phyloP scores from a whole-genome alignment of 2,888 invertebrate species.

The Spialia ferax region DNA sequence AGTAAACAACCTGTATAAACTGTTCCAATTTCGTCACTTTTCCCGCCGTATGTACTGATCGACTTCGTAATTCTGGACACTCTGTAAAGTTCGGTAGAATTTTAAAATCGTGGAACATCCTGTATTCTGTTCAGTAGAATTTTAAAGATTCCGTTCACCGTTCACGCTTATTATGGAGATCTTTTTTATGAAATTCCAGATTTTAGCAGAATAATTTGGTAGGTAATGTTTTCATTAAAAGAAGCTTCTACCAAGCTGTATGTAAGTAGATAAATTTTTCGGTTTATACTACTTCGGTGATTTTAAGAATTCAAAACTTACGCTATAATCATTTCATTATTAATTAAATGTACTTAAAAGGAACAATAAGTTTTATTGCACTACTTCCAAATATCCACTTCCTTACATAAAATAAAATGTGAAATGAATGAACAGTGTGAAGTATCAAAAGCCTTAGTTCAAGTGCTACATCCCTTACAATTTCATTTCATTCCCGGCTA shows the following conservation, averaged over 20 bases:
- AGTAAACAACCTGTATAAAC: slow-evolving; percentile 13
- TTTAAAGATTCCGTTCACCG: no score
- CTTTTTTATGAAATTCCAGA: no score
- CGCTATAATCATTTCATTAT: no score
- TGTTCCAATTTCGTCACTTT: slow-evolving; percentile 1
- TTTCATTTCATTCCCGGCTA: slow-evolving; percentile 32
- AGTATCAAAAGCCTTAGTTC: slow-evolving; percentile 19
- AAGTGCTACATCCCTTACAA: slow-evolving; percentile 33
- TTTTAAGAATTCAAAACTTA: no score
- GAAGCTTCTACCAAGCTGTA: no score
- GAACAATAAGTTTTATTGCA: background rate
- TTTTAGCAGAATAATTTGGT: no score
- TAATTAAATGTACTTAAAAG: background rate
- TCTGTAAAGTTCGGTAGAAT: background rate
- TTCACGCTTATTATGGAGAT: no score
- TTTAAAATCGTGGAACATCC: no score
- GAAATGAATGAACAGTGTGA: slow-evolving; percentile 28
- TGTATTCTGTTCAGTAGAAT: no score
- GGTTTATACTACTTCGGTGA: no score
- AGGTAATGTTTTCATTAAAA: no score
- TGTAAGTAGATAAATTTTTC: no score
- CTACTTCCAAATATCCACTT: background rate
- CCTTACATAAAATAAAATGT: slow-evolving; percentile 1
- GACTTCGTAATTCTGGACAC: background rate
- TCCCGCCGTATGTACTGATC: background rate